Base-by-base conservation (phyloP, 2,888 invertebrate genomes). In the Leptothorax acervorum region DNA sequence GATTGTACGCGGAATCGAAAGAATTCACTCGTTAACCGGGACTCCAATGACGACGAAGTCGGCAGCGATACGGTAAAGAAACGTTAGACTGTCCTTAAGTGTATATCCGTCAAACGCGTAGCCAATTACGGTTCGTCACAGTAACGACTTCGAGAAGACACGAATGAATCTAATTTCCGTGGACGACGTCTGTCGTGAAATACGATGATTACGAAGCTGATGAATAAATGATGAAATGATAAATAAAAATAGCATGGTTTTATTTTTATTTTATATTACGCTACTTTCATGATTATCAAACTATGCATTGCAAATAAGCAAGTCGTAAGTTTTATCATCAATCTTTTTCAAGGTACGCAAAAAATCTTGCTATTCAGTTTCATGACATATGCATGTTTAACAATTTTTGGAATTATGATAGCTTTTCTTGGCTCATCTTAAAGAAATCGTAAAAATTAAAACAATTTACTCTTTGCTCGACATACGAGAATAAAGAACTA, bases 41-140 rank as follows among this genome's bases (percentile, higher is more conserved):
- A 81, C 62, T 60, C n/a, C 81, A 57, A 68, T 51, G 28, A 76
- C 74, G 74, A 62, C 53, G 23, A 55, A 53, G 39, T 68, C 76
- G 39, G n/a, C 48, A 23, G 18, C 28, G 28, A 39, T 78, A 68
- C 48, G 28, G 31, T 31, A 75, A 63, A 48, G 42, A 63, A 84
- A 85, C 68, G 74, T 84, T 42, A 28, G 39, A 55, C 86, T 86
- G 74, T 85, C 85, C 92, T 94, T 92, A 94, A 90, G 91, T 85
- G 15, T 91, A 92, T 94, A 93, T 93, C 93, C 93, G 93, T 93
- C 91, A 93, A 94, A 94, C 93, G 93, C 93, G 93, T 94, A 94
- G 93, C 92, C 93, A 92, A 94, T 93, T 90, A 91, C 90, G 90
- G 90, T 90, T 92, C 90, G 57, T 86, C 82, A 89, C 87, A 85